Conservation (phyloP, 2,113 vertebrate species). For the Acrocephalus arundinaceus region DNA sequence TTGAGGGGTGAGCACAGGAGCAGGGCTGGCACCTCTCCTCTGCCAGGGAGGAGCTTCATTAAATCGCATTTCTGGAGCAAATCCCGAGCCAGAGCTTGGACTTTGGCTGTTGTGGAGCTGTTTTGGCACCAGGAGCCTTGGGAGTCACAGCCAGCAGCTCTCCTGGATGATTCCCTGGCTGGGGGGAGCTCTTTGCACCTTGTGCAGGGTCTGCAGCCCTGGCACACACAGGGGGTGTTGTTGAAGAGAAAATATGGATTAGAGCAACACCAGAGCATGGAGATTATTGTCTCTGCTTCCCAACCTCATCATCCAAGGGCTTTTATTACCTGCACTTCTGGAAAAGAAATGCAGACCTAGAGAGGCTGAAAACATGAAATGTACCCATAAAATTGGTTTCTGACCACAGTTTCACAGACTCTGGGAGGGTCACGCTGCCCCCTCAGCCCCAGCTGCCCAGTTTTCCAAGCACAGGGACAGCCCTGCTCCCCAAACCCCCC, state of each 20-base stretch:
- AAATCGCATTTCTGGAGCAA: neutral
- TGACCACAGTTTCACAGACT: neutral
- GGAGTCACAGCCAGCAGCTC: neutral
- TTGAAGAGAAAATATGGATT: neutral
- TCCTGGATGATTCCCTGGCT: neutral
- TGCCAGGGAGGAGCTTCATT: accelerated
- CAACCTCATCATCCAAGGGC: neutral
- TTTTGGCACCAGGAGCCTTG: neutral
- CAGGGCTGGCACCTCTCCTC: neutral
- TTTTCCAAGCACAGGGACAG: neutral
- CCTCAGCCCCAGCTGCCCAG: neutral
- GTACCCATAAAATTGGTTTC: neutral
- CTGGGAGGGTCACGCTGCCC: accelerated
- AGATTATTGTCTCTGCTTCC: neutral
- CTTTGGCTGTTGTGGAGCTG: neutral
- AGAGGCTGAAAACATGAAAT: neutral
- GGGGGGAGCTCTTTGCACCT: neutral
- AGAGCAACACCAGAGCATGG: neutral
- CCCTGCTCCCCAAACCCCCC: neutral
- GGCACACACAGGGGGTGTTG: neutral
- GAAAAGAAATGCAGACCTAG: neutral
- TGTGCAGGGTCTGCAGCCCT: neutral
- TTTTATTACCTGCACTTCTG: neutral
- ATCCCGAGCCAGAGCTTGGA: neutral
- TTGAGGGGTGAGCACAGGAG: neutral